Base-by-base conservation (phyloP, 2,113 vertebrate genomes). In the Colaptes auratus region DNA sequence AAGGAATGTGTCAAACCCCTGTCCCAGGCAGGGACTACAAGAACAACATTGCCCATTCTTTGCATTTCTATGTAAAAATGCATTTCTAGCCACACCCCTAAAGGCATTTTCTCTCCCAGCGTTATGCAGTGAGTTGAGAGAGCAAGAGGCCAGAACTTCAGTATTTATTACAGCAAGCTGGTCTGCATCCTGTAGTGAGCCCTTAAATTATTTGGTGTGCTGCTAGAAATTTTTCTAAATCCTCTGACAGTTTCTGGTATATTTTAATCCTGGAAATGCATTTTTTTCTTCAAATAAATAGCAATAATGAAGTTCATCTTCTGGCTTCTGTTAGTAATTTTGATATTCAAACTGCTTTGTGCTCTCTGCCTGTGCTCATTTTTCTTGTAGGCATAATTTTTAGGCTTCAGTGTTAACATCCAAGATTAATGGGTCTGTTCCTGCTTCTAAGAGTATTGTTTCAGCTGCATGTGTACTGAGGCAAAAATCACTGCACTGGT, bases 381-480 rank as follows among this genome's bases (percentile, higher is more conserved):
- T 95, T 95, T 93, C 53, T 39, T 17, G 23, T 52, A 39, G 65
- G 61, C 61, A 59, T 82, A 69, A 42, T 58, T 80, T 81, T 90
- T 69, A 69, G 79, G 18, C 33, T 91, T 91, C 56, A 23, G 52
- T 0, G 0, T 80, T 94, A 86, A 81, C 56, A 52, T 35, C 12
- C 21, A 59, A 83, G 82, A 95, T 95, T 78, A 75, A 94, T 88
- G 82, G 46, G 23, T n/a, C 76, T 66, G 33, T 60, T 88, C 58
- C 61, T 67, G 15, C 52, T 74, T 77, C 64, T 86, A 10, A 60
- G 72, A 86, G 65, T 95, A 83, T 78, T 95, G 89, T 81, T 96
- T 88, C 91, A 93, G 85, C 89, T 96, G 67, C 58, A 16, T 60
- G 28, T 87, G 35, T 35, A 65, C 36, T 12, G n/a, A 84, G 33